phyloP scores from a whole-genome alignment of 2,888 invertebrate species.

The Hanleya hanleyi region DNA sequence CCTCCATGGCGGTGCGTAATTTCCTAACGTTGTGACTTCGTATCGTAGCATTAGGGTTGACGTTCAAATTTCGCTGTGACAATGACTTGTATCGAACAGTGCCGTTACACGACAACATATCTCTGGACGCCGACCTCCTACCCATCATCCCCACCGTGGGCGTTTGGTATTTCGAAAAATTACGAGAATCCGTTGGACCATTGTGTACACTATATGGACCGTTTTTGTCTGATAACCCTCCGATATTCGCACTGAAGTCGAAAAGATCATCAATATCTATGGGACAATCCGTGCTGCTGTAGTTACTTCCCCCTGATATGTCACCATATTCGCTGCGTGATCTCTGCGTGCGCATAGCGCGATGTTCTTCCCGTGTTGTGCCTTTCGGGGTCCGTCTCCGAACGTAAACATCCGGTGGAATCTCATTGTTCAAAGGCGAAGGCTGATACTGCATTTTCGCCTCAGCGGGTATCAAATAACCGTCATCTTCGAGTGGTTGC shows the following conservation, averaged over 20 bases:
- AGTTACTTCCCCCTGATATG: conserved; percentile 12
- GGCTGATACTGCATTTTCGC: conserved; percentile 16
- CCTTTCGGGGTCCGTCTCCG: background rate
- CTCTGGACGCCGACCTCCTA: background rate
- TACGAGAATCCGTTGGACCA: background rate
- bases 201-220: background rate
- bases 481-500: conserved; percentile 44
- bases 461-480: conserved; percentile 59
- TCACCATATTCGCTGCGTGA: conserved; percentile 38
- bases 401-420: too few relatives aligned
- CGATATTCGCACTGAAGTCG: conserved; percentile 28
- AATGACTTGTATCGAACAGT: conserved; percentile 34
- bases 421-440: background rate
- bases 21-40: conserved; percentile 61
- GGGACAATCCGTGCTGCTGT: conserved; percentile 24
- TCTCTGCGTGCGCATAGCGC: conserved; percentile 34
- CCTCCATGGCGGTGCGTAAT: conserved; percentile 51
- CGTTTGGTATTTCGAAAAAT: background rate
- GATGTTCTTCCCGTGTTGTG: background rate
- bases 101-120: background rate
- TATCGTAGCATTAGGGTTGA: conserved; percentile 62
- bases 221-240: too few relatives aligned
- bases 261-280: conserved; percentile 49
- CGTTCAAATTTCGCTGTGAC: conserved; percentile 47
- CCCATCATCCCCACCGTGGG: background rate